A percentile compares a stretch with the other conserved stretches of the same genome.
Conservation (phyloP, 2,797 vertebrate genomes). For the Pipistrellus pipistrellus region DNA sequence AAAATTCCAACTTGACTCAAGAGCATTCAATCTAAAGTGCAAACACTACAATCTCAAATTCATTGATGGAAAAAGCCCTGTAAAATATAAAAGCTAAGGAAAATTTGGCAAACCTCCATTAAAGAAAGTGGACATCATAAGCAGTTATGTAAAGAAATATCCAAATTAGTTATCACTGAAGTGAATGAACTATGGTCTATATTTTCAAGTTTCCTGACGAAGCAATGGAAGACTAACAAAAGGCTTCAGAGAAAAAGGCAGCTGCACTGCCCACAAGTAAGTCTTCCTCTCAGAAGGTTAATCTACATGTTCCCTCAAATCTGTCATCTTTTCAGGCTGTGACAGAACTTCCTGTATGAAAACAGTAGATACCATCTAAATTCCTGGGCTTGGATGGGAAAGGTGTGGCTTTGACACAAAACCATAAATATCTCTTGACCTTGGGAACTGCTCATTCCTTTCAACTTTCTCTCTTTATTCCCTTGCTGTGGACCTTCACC, state of each 20-base stretch:
- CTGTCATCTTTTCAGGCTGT: background rate
- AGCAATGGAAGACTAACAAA: background rate
- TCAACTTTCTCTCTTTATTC: background rate
- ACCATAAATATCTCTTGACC: background rate
- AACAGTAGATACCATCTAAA: background rate
- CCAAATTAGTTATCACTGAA: background rate
- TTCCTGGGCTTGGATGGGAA: slow-evolving; percentile 13
- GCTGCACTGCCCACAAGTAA: background rate
- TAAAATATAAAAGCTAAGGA: background rate
- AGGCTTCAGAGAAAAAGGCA: background rate
- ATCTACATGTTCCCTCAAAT: background rate
- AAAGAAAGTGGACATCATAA: background rate
- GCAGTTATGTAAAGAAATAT: background rate
- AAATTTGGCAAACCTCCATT: background rate
- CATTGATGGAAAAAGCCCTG: background rate
- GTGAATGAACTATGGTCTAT: background rate
- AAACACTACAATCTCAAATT: background rate
- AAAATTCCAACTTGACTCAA: slow-evolving; percentile 23
- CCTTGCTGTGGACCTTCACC: background rate
- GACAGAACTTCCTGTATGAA: background rate
- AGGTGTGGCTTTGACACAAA: slow-evolving; percentile 33
- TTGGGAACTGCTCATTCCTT: background rate
- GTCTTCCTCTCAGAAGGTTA: background rate
- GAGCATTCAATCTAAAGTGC: background rate
- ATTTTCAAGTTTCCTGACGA: background rate